phyloP scores from a whole-genome alignment of 2,888 invertebrate species.

The Amaurobius ferox region DNA sequence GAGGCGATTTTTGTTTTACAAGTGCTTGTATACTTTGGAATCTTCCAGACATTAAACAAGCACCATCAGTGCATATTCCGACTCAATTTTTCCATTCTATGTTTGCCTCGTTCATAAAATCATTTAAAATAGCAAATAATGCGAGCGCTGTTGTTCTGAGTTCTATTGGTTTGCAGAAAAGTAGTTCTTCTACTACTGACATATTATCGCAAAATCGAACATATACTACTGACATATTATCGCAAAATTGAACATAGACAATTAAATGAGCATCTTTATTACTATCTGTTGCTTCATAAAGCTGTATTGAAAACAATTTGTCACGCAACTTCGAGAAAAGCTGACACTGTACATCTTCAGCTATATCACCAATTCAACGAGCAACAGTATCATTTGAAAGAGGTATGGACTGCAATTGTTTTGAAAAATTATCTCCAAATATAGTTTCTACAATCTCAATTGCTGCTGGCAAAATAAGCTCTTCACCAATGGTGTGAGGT shows the following conservation, averaged over 20 bases:
- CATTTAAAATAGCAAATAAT: too few relatives aligned
- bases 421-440: conserved; percentile 21
- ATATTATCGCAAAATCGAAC: too few relatives aligned
- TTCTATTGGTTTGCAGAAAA: too few relatives aligned
- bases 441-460: conserved; percentile 29
- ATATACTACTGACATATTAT: conserved; percentile 35
- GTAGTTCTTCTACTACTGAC: too few relatives aligned
- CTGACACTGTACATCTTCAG: conserved; percentile 48
- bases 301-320: conserved; percentile 23
- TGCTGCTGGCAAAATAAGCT: conserved; percentile 30
- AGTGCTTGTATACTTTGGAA: too few relatives aligned
- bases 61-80: too few relatives aligned
- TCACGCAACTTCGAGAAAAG: background rate
- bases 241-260: conserved; percentile 34
- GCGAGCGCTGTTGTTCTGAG: too few relatives aligned
- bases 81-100: too few relatives aligned
- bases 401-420: conserved; percentile 20
- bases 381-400: conserved; percentile 46
- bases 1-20: too few relatives aligned
- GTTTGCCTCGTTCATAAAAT: too few relatives aligned
- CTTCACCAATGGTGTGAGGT: conserved; percentile 45
- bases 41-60: too few relatives aligned
- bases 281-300: conserved; percentile 31
- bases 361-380: conserved; percentile 31
- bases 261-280: conserved; percentile 35